Evolutionary conservation across 2,797 vertebrate genomes (phyloP).

Genomic region (Carcharodon carcharias): DNA sequence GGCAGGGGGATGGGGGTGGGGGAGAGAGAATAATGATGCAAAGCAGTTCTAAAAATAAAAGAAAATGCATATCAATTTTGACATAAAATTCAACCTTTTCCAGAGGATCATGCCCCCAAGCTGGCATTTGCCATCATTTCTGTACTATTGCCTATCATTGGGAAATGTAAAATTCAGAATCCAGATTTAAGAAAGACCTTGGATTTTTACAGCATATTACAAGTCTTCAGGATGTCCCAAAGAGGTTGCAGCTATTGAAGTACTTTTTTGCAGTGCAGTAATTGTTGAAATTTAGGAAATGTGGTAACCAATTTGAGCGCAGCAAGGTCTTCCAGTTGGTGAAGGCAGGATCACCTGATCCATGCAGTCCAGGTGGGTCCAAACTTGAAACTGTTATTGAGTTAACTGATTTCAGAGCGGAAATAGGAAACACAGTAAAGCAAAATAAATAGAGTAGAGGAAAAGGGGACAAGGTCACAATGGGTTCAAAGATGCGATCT

Average conservation of each 20-base stretch:
- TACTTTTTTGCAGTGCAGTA: not conserved
- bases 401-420: not conserved
- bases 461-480: not conserved
- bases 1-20: too few species aligned
- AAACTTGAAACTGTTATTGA: not conserved
- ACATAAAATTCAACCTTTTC: not conserved
- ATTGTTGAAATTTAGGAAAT: not conserved
- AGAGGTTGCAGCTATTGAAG: not conserved
- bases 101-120: not conserved
- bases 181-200: not conserved
- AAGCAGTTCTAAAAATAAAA: not conserved
- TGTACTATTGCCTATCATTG: not conserved
- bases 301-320: not conserved
- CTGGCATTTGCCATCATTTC: not conserved
- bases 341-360: not conserved
- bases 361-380: not conserved
- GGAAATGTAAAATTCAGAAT: not conserved
- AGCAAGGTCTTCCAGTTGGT: not conserved
- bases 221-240: not conserved
- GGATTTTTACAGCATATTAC: not conserved
- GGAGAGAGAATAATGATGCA: too few species aligned
- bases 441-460: not conserved
- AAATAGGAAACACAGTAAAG: not conserved
- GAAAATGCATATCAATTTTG: not conserved
- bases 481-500: not conserved